Conservation (phyloP, 2,113 vertebrate genomes). For the Dasyprocta punctata region DNA sequence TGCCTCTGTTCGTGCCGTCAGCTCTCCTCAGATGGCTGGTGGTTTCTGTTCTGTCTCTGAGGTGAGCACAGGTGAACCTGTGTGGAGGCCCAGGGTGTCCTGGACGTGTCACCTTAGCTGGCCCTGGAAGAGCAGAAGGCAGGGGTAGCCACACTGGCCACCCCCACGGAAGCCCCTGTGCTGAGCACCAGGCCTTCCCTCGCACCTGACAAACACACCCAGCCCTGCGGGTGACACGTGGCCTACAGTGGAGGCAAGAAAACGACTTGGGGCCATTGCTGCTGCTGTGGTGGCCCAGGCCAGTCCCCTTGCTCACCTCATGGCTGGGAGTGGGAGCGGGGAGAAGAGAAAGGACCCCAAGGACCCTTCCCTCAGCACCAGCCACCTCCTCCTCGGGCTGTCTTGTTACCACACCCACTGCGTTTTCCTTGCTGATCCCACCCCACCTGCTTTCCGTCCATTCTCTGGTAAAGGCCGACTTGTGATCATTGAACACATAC, state of each 20-base stretch:
- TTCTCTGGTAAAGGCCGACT: not conserved
- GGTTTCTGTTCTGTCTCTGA: too few species aligned
- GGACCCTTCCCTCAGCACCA: not conserved
- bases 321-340: not conserved
- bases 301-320: not conserved
- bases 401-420: too few species aligned
- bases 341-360: not conserved
- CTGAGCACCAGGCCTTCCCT: not conserved
- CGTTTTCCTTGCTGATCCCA: not conserved
- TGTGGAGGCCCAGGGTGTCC: too few species aligned
- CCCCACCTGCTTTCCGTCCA: not conserved
- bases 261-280: too few species aligned
- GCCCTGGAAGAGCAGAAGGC: too few species aligned
- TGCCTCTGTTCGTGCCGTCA: not conserved
- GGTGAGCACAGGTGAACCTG: too few species aligned
- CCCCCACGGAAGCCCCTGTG: not conserved
- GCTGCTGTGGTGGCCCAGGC: not conserved
- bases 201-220: not conserved
- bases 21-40: too few species aligned
- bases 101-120: not conserved
- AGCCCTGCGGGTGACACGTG: not conserved
- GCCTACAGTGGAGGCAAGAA: not conserved
- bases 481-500: not conserved
- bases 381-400: too few species aligned
- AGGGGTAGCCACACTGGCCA: too few species aligned